These are phyloP conservation scores for Lampropteryx suffumata DNA, from an alignment of 2,888 invertebrate species.

Conservation along the genomic window DNA sequence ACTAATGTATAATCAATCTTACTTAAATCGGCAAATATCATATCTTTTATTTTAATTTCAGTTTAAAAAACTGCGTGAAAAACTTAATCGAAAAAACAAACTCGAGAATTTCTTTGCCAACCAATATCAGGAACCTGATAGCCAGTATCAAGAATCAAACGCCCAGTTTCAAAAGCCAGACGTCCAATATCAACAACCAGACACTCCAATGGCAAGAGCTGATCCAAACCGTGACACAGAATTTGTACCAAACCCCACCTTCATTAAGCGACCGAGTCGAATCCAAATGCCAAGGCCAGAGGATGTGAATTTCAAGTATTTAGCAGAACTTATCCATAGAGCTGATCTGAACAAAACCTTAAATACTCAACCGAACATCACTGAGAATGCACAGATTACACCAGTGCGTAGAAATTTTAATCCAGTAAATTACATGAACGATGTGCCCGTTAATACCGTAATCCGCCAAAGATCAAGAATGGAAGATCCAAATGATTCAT, in stretches of 20 bases:
- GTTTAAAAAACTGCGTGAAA: constrained; percentile 45
- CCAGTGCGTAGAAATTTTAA: constrained; percentile 37
- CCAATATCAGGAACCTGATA: constrained; percentile 29
- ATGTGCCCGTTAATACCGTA: neutral
- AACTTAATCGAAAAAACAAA: constrained; percentile 40
- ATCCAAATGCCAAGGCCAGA: constrained; percentile 30
- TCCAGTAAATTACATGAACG: constrained; percentile 7
- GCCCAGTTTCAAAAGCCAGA: constrained; percentile 32
- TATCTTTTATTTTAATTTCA: constrained; percentile 32
- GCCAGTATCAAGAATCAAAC: constrained; percentile 30
- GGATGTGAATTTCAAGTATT: constrained; percentile 67
- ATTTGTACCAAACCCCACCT: constrained; percentile 2
- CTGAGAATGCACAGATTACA: neutral
- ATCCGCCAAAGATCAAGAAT: constrained; percentile 26
- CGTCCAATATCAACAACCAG: constrained; percentile 33
- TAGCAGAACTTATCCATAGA: constrained; percentile 67
- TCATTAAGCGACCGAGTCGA: too few species aligned
- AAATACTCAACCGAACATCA: neutral
- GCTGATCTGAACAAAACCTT: constrained; percentile 45
- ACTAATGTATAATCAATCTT: too few species aligned
- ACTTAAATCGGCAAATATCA: too few species aligned
- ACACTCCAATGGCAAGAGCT: constrained; percentile 27
- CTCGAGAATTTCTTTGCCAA: constrained; percentile 30
- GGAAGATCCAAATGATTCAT: constrained; percentile 48
- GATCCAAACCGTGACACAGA: neutral